These are phyloP conservation scores for Dendrocincla tyrannina DNA, from an alignment of 2,797 vertebrate genomes.

Conservation along the genomic window DNA sequence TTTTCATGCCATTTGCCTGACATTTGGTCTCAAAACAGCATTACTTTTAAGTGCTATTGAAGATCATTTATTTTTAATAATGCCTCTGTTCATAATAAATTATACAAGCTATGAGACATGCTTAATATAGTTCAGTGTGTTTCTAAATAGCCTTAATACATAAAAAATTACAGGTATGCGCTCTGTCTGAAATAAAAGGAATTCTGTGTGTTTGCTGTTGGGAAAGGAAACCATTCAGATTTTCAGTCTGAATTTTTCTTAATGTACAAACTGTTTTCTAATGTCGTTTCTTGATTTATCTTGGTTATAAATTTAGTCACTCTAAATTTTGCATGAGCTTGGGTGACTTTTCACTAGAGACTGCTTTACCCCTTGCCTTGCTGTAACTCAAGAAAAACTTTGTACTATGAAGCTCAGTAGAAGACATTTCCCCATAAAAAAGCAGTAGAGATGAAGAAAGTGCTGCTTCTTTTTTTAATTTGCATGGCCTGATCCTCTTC, in stretches of 20 bases:
- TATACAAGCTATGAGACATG: constrained; percentile 57
- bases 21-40: constrained; percentile 71
- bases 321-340: constrained; percentile 41
- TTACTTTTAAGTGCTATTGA: constrained; percentile 72
- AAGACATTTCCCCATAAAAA: neutral
- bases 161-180: constrained; percentile 7
- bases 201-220: neutral
- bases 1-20: constrained; percentile 71
- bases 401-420: neutral
- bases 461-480: neutral
- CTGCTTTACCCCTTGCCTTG: neutral
- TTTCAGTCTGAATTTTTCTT: neutral
- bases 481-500: neutral
- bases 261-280: neutral
- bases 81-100: constrained; percentile 70
- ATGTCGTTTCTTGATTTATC: neutral
- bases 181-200: neutral
- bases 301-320: constrained; percentile 30
- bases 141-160: constrained; percentile 58
- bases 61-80: constrained; percentile 77
- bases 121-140: constrained; percentile 55
- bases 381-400: neutral
- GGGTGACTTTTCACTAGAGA: constrained; percentile 31
- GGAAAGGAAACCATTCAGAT: neutral
- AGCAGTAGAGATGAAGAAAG: neutral